Evolutionary conservation across 2,113 vertebrate species (phyloP).

Genomic region (Mandrillus leucophaeus): DNA sequence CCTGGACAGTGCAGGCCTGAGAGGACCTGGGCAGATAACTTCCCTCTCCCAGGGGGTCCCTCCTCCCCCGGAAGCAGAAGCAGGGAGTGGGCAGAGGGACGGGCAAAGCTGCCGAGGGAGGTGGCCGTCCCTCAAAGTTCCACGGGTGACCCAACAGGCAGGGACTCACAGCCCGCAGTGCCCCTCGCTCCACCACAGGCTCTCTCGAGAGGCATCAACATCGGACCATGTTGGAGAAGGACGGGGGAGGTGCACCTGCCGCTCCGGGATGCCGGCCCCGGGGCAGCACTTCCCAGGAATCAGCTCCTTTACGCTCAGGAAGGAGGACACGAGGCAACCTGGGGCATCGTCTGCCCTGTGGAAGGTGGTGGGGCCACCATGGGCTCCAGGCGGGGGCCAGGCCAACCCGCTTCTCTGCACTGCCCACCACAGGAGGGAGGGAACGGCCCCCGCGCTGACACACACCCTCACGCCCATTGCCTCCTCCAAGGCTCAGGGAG

Average conservation of each 20-base stretch:
- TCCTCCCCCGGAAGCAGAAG: not conserved
- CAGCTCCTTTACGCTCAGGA: not conserved
- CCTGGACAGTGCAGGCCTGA: not conserved
- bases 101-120: not conserved
- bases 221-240: too few species aligned
- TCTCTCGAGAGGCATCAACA: too few species aligned
- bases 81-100: not conserved
- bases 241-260: too few species aligned
- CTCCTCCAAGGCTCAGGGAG: not conserved
- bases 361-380: not conserved
- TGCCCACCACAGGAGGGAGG: accelerated
- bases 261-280: accelerated
- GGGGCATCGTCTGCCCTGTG: not conserved
- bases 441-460: too few species aligned
- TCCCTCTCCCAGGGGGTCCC: not conserved
- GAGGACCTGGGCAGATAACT: not conserved
- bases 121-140: not conserved
- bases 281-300: too few species aligned
- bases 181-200: too few species aligned
- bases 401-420: too few species aligned
- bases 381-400: not conserved
- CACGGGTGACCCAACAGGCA: not conserved
- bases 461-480: not conserved
- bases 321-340: not conserved
- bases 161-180: not conserved